Conservation (phyloP, 2,888 invertebrate species). For the Melieria omissa region DNA sequence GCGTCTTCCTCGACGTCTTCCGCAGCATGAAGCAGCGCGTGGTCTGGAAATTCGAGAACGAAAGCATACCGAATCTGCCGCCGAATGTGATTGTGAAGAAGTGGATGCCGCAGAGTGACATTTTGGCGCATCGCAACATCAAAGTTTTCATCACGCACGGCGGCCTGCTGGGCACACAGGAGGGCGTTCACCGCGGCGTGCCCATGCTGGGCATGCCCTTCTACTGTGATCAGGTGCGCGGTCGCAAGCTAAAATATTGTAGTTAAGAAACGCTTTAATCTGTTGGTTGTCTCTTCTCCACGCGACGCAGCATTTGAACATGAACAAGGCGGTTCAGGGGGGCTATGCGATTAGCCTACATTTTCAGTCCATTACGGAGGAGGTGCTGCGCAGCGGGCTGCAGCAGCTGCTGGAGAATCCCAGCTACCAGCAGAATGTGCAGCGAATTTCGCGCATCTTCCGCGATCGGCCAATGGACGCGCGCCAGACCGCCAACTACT, state of each 20-base stretch:
- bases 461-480: slow-evolving; percentile 63
- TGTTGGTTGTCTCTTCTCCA: no score
- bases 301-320: slow-evolving; percentile 59
- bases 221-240: slow-evolving; percentile 65
- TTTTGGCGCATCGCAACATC: slow-evolving; percentile 67
- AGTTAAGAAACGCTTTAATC: background rate
- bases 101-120: slow-evolving; percentile 70
- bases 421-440: slow-evolving; percentile 60
- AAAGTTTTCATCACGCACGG: slow-evolving; percentile 68
- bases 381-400: slow-evolving; percentile 54
- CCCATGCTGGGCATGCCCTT: slow-evolving; percentile 68
- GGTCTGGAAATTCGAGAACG: slow-evolving; percentile 69
- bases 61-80: slow-evolving; percentile 61
- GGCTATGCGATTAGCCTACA: slow-evolving; percentile 63
- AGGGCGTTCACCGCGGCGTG: slow-evolving; percentile 65
- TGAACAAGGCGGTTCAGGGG: slow-evolving; percentile 59
- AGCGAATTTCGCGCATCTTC: slow-evolving; percentile 61
- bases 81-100: slow-evolving; percentile 67
- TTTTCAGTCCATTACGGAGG: slow-evolving; percentile 59
- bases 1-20: slow-evolving; percentile 66
- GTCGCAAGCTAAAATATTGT: background rate
- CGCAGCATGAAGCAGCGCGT: slow-evolving; percentile 65
- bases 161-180: slow-evolving; percentile 66
- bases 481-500: slow-evolving; percentile 65
- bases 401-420: slow-evolving; percentile 63